Conservation (phyloP, 2,888 invertebrate genomes). For the Gnatocerus cornutus region DNA sequence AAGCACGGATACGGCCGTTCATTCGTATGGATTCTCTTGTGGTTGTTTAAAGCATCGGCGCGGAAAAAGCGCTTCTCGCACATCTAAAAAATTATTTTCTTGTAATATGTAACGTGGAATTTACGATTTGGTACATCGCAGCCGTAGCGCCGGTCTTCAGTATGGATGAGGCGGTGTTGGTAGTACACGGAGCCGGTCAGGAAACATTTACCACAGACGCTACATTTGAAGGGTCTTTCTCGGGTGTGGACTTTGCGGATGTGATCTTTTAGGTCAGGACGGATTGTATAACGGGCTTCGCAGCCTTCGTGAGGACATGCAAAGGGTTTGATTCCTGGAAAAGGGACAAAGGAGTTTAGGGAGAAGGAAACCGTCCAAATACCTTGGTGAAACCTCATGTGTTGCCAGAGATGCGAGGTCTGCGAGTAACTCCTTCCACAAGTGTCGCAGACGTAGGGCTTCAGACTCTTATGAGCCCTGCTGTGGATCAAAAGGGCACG, state of each 20-base stretch:
- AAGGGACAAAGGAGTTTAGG: conserved; percentile 1
- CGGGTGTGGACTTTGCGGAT: conserved; percentile 78
- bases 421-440: conserved; percentile 78
- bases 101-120: not conserved
- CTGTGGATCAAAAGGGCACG: conserved; percentile 69
- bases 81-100: conserved; percentile 60
- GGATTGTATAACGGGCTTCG: conserved; percentile 76
- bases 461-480: conserved; percentile 69
- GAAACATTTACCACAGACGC: conserved; percentile 77
- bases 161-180: conserved; percentile 77
- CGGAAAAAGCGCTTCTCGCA: conserved; percentile 78
- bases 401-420: conserved; percentile 79
- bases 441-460: conserved; percentile 76
- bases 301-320: conserved; percentile 77
- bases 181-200: conserved; percentile 78
- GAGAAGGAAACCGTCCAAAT: too few species aligned
- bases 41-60: conserved; percentile 78
- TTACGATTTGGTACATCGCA: conserved; percentile 71
- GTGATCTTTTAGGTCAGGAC: conserved; percentile 78
- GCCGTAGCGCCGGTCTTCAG: conserved; percentile 77
- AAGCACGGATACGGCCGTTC: conserved; percentile 75
- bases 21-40: conserved; percentile 77
- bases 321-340: conserved; percentile 76
- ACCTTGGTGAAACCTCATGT: conserved; percentile 79
- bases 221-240: conserved; percentile 77